phyloP scores from a whole-genome alignment of 2,888 invertebrate genomes.

The Romanomermis culicivorax region DNA sequence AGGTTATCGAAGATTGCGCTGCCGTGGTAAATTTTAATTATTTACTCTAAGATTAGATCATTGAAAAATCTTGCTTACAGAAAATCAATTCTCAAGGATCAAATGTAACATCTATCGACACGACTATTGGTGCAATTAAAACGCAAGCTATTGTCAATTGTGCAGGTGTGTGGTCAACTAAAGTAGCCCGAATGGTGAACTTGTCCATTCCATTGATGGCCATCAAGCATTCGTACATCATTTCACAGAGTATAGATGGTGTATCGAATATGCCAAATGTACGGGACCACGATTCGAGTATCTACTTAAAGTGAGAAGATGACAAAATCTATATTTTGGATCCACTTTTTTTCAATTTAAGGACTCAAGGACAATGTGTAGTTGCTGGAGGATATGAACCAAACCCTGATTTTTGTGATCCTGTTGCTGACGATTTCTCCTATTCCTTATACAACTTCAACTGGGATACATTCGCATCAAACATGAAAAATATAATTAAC shows the following conservation, averaged over 20 bases:
- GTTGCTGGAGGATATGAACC: too few relatives aligned
- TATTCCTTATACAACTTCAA: too few relatives aligned
- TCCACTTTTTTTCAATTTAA: too few relatives aligned
- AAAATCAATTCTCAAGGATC: conserved; percentile 42
- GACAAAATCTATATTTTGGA: too few relatives aligned
- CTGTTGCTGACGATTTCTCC: too few relatives aligned
- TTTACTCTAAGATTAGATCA: neutral
- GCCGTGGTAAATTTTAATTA: conserved; percentile 30
- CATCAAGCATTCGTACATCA: conserved; percentile 69
- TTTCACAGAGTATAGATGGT: conserved; percentile 54
- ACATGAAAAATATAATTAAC: too few relatives aligned
- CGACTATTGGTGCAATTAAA: conserved; percentile 49
- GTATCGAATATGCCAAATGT: conserved; percentile 55
- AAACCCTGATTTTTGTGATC: too few relatives aligned
- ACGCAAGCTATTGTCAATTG: conserved; percentile 58
- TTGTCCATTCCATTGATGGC: conserved; percentile 51
- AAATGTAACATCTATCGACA: conserved; percentile 52
- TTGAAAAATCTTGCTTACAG: conserved; percentile 41
- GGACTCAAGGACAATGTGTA: too few relatives aligned
- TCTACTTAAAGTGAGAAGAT: conserved; percentile 39
- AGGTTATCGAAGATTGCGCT: conserved; percentile 53
- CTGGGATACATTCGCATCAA: too few relatives aligned
- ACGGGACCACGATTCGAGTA: conserved; percentile 58
- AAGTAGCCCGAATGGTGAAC: conserved; percentile 47
- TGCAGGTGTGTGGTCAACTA: conserved; percentile 57